A percentile compares a stretch with the other conserved stretches of the same genome.
These are phyloP conservation scores for Eristalinus aeneus DNA, from an alignment of 2,888 invertebrate species.

Conservation along the genomic window DNA sequence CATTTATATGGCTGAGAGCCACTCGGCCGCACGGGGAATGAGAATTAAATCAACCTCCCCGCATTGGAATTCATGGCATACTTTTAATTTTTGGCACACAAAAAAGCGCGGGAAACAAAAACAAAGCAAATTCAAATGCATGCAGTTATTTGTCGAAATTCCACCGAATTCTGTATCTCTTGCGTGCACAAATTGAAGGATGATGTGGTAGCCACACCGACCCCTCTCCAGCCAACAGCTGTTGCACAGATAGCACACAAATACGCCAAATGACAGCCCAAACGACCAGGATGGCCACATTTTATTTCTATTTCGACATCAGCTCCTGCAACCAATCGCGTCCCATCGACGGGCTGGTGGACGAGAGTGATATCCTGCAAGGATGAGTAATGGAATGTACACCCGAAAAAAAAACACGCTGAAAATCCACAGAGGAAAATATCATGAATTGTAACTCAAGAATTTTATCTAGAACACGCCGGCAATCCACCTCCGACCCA, in stretches of 20 bases:
- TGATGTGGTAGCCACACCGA: not conserved
- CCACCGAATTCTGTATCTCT: conserved; percentile 1
- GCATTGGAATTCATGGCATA: conserved; percentile 42
- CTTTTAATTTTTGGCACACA: conserved; percentile 21
- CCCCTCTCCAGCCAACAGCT: not conserved
- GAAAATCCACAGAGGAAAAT: conserved; percentile 36
- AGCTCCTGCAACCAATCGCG: not conserved
- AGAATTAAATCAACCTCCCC: conserved; percentile 15
- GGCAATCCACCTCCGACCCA: not conserved
- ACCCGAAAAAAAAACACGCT: conserved; percentile 19
- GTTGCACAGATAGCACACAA: conserved; percentile 3
- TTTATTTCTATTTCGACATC: not conserved
- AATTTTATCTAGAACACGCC: conserved; percentile 50
- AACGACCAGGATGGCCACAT: not conserved
- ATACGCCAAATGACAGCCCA: not conserved
- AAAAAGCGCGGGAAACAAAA: not conserved
- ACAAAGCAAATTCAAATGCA: not conserved
- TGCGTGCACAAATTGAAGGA: conserved; percentile 27
- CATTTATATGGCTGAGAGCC: conserved; percentile 21
- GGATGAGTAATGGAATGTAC: conserved; percentile 55
- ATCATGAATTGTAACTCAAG: conserved; percentile 28
- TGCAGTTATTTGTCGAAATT: conserved; percentile 21
- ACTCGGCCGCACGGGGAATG: not conserved
- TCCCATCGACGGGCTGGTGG: not conserved
- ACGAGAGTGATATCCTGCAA: not conserved